Base-by-base conservation (phyloP, 2,113 vertebrate genomes). In the Alexandromys fortis region DNA sequence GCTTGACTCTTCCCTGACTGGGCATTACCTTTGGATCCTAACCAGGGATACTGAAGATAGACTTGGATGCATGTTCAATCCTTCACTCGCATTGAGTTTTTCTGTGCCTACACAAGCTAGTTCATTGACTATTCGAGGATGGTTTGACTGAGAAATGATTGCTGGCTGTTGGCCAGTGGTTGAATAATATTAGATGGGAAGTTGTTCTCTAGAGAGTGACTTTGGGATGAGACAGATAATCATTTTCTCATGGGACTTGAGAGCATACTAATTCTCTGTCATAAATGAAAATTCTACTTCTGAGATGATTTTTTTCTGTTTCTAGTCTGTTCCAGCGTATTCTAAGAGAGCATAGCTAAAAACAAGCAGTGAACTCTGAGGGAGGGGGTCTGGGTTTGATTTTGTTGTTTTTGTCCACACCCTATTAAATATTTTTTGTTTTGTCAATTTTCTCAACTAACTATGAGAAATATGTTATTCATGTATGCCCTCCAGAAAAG, bases 101-200 rank as follows among this genome's bases (percentile, higher is more conserved):
- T 88, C 45, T 87, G 11, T 89, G 42, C 91, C 70, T 68, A 33
- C 70, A 81, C 55, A 58, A 87, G 61, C 83, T 55, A 67, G 58
- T 85, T 35, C 90, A 47, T 82, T 77, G 45, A 63, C 63, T 89
- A 63, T 90, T 81, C 93, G 83, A 88, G n/a, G 58, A 49, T 75
- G 67, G 21, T 68, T 47, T 78, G 63, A 86, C 49, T 93, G 94
- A 81, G 96, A 94, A 96, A 95, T 92, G 88, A 77, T 94, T 95
- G 38, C 26, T 94, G 95, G 76, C 89, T 96, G 17, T 76, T 92
- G 76, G 76, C 92, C 87, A 96, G 2, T 92, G 72, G 24, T 55
- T 85, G 88, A 61, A 55, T 94, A 93, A 95, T 78, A n/a, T 63
- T 87, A 49, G 45, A 90, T 96, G 79, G 79, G 21, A 95, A 77